Evolutionary conservation across 1,140 invertebrate species (phyloP), one percentile per base, ranked within the genome.

Genomic region (Dendroctonus valens): DNA sequence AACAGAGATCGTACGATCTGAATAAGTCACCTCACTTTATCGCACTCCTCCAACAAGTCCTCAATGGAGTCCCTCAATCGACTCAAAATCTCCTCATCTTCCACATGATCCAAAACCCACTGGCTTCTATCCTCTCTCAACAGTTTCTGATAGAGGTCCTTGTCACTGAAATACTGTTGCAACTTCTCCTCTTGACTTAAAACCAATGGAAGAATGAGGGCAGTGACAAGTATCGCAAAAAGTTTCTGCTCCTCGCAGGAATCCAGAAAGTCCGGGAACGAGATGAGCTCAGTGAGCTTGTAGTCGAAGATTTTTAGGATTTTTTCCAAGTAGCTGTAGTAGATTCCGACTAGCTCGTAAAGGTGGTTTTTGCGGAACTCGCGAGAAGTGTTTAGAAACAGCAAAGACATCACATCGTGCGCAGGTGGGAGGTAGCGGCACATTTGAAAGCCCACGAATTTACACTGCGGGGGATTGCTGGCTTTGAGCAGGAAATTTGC

Each of bases 381-480:
- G 48, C 72, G 74, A 0, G 73, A 72, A 1, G 81, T 81, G 2
- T 73, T 79, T 44, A 79, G 49, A 59, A 81, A 80, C 3, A 82
- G 58, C 37, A 79, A 72, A 0, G 72, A 65, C 70, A 80, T 76
- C 0, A 82, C 50, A 61, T 82, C 81, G 42, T 81, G 80, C 3
- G 79, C 76, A 0, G 81, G 81, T 8, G 80, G 80, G 3, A 64
- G 75, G 65, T 81, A 81, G 8, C 79, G 70, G 2, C 75, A 54
- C 59, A 76, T 79, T 68, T 82, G 79, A 65, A 75, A 82, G 72
- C 82, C 80, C 37, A 82, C 67, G 0, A 82, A 65, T 52, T 80
- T 63, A 26, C 79, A 79, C 6, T 65, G 53, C 39, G 65, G 60
- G 68, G 74, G 53, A 65, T 65, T 58, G 55, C 11, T 3, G 71